phyloP scores from a whole-genome alignment of 1,140 invertebrate species.

The Diorhabda sublineata region DNA sequence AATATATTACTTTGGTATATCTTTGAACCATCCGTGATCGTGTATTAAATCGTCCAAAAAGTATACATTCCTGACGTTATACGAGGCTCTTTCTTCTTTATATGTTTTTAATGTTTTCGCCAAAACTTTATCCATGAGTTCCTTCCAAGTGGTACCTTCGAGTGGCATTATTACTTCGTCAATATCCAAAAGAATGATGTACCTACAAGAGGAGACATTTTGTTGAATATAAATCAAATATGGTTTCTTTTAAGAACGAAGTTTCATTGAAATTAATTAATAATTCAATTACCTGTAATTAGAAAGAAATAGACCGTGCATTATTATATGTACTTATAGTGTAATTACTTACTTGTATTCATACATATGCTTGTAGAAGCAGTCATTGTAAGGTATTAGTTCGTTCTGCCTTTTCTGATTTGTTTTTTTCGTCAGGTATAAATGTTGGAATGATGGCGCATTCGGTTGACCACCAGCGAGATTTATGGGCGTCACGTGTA shows the following conservation, averaged over 20 bases:
- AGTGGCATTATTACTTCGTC: conserved; percentile 95
- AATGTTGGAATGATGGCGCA: conserved; percentile 78
- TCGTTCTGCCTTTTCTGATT: conserved; percentile 93
- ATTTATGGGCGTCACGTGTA: conserved; percentile 82
- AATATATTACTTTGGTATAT: conserved; percentile 50
- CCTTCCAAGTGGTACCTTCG: conserved; percentile 68
- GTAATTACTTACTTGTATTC: conserved; percentile 59
- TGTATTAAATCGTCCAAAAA: conserved; percentile 87
- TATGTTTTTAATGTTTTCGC: conserved; percentile 64
- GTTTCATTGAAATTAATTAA: too few relatives aligned
- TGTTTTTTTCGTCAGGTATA: conserved; percentile 84
- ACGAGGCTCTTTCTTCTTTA: conserved; percentile 72
- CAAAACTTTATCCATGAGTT: conserved; percentile 68
- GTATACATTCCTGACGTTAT: conserved; percentile 91
- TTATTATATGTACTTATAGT: too few relatives aligned
- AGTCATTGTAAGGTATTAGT: conserved; percentile 95
- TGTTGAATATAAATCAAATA: too few relatives aligned
- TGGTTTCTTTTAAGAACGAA: too few relatives aligned
- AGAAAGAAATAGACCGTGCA: too few relatives aligned
- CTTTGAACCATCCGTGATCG: conserved; percentile 75
- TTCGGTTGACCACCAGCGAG: conserved; percentile 90
- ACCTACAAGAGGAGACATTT: conserved; percentile 43
- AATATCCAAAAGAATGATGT: conserved; percentile 85
- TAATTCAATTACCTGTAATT: too few relatives aligned
- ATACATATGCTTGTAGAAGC: conserved; percentile 90